A percentile compares a stretch with the other conserved stretches of the same genome.
Evolutionary conservation across 2,888 invertebrate species (phyloP).

Genomic region (Acronicta psi): DNA sequence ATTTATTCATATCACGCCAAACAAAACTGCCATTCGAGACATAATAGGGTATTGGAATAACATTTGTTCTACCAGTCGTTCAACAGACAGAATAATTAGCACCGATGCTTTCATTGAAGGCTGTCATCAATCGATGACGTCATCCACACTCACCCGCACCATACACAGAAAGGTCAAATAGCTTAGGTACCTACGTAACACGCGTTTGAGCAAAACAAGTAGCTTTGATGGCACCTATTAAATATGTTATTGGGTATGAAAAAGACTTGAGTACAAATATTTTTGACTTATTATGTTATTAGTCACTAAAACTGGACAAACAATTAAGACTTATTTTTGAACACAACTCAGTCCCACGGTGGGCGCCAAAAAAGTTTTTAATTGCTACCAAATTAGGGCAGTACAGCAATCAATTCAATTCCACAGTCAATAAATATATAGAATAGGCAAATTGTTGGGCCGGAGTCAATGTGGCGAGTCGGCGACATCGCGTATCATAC

Average conservation of each 20-base stretch:
- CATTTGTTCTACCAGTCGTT: constrained; percentile 48
- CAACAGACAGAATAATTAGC: constrained; percentile 52
- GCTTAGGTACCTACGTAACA: constrained; percentile 41
- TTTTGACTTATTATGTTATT: not conserved
- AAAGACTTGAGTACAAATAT: not conserved
- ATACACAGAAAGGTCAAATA: constrained; percentile 55
- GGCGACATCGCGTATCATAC: constrained; percentile 74
- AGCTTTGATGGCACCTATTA: constrained; percentile 18
- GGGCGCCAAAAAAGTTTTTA: constrained; percentile 47
- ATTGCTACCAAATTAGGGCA: constrained; percentile 27
- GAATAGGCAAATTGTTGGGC: constrained; percentile 46
- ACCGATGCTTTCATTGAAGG: constrained; percentile 53
- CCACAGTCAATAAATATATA: constrained; percentile 35
- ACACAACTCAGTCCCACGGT: constrained; percentile 26
- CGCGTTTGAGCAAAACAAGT: constrained; percentile 48
- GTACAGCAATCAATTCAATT: constrained; percentile 33
- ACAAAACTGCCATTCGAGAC: constrained; percentile 36
- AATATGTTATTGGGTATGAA: not conserved
- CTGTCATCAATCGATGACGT: constrained; percentile 55
- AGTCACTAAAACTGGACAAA: not conserved
- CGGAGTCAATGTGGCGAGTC: constrained; percentile 55
- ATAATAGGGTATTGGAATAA: constrained; percentile 48
- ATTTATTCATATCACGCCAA: constrained; percentile 36
- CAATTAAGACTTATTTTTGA: not conserved
- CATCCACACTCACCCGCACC: constrained; percentile 32